Base-by-base conservation (phyloP, 2,888 invertebrate genomes). In the Eurois occulta region DNA sequence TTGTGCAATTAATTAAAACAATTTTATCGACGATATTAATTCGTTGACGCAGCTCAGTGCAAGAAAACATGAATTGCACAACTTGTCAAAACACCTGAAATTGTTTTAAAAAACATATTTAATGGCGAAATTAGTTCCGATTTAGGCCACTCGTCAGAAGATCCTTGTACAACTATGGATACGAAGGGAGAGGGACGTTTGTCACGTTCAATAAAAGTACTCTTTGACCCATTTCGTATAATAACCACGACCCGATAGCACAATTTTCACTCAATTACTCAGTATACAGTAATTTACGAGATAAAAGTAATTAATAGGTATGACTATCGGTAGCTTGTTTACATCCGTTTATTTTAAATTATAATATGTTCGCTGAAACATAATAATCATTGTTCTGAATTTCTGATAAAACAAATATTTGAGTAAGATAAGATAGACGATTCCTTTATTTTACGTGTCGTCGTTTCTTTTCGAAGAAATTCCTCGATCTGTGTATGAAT, bases 361-460 rank as follows among this genome's bases (percentile, higher is more conserved):
- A 18, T 46, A 21, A 69, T 72, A 73, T 76, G 66, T 74, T 64
- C 38, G 38, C 60, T 32, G 38, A 21, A 55, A 41, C 24, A 52
- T 48, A 55, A 64, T 13, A 24, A 38, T 55, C 28, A 21, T 55
- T n/a, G 64, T 71, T 48, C 73, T 43, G 32, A 75, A 60, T 66
- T 52, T n/a, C 32, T 71, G 71, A 83, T 81, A 68, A 55, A 35
- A 75, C 32, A 62, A 62, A 75, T 71, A 43, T 71, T 71, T 72
- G 35, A n/a, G 55, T n/a, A 77, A 41, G 83, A 85, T 85, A 86
- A 85, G 71, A 78, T 67, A 74, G 16, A 16, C 69, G 24, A 13
- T 43, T 35, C 10, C 41, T 66, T 64, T 72, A 48, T 55, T 77
- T 16, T 28, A 32, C 18, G 7, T 72, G 18, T 18, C n/a, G 35